Conservation (phyloP, 2,797 vertebrate species). For the Propithecus deckenii region DNA sequence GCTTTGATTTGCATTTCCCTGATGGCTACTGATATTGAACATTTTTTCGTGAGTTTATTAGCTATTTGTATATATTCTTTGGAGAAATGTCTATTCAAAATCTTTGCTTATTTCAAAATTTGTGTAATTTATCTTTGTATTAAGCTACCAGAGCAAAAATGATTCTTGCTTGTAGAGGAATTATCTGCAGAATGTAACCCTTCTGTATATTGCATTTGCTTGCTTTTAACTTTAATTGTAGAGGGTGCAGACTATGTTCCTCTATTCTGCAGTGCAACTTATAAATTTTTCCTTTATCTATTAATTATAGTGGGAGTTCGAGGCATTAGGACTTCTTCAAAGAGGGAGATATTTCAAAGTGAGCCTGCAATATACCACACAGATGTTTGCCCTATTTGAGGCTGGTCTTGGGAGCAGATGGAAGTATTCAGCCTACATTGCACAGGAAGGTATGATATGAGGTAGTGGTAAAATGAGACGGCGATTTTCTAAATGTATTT, state of each 20-base stretch:
- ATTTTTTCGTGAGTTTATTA: background rate
- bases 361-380: background rate
- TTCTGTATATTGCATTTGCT: background rate
- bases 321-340: background rate
- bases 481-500: background rate
- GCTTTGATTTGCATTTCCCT: conserved; percentile 12
- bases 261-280: background rate
- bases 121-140: conserved; percentile 21
- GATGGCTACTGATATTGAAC: background rate
- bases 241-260: background rate
- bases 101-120: conserved; percentile 18
- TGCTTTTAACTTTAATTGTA: conserved; percentile 47
- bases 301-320: conserved; percentile 3
- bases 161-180: conserved; percentile 36
- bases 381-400: background rate
- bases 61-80: conserved; percentile 25
- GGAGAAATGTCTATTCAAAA: background rate
- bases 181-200: background rate
- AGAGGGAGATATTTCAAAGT: conserved; percentile 39
- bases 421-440: background rate
- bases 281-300: background rate
- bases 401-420: background rate
- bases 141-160: conserved; percentile 13
- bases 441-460: background rate
- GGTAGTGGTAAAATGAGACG: background rate